Percentiles rank a stretch among this genome's conserved stretches.
These are phyloP conservation scores for Lochmaea capreae DNA, from an alignment of 2,888 invertebrate species.

Conservation along the genomic window DNA sequence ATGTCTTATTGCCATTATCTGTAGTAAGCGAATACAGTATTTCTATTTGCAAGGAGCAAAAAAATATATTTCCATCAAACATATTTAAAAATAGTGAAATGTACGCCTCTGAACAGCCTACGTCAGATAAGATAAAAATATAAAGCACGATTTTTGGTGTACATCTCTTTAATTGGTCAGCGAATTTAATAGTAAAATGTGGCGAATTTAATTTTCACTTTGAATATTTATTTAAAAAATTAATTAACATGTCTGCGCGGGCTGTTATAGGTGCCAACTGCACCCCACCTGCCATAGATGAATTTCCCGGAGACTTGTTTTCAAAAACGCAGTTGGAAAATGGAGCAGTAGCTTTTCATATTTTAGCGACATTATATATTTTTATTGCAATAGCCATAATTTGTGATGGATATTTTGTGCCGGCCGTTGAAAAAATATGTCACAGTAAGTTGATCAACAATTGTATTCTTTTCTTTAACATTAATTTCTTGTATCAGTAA, in stretches of 20 bases:
- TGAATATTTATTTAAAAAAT: not conserved
- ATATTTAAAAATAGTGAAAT: not conserved
- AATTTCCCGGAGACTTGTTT: constrained; percentile 27
- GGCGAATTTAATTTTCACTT: not conserved
- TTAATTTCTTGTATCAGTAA: too few relatives aligned
- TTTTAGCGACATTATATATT: constrained; percentile 22
- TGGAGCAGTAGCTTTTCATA: constrained; percentile 23
- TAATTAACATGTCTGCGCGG: not conserved
- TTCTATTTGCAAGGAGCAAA: not conserved
- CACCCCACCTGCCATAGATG: constrained; percentile 25
- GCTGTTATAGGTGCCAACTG: constrained; percentile 23
- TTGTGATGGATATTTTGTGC: constrained; percentile 32
- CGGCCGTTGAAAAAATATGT: constrained; percentile 29
- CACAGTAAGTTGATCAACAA: constrained; percentile 21
- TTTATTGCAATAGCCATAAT: constrained; percentile 28
- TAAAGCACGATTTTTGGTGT: constrained; percentile 1
- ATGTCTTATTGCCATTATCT: too few relatives aligned
- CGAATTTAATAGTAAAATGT: constrained; percentile 2
- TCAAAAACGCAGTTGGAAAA: constrained; percentile 19
- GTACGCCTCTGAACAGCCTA: constrained; percentile 8
- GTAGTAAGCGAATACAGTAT: not conserved
- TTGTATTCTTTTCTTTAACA: too few relatives aligned
- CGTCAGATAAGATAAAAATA: constrained; percentile 21
- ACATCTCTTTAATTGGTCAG: constrained; percentile 10
- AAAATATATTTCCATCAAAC: not conserved